Percentiles rank a stretch among this genome's conserved stretches.
phyloP scores from a whole-genome alignment of 2,888 invertebrate genomes.

The Opisthograptis luteolata region DNA sequence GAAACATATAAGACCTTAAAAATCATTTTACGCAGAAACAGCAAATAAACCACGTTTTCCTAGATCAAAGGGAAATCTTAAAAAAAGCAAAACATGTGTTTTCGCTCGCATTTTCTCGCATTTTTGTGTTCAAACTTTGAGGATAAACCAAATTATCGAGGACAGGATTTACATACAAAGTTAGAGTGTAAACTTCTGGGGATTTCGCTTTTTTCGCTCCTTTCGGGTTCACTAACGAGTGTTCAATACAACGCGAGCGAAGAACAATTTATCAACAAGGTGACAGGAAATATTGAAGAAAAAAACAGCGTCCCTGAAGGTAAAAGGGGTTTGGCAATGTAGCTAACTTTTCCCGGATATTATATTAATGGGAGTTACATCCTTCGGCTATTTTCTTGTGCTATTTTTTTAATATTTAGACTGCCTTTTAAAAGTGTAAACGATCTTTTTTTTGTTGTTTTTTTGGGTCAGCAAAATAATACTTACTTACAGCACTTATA shows the following conservation, averaged over 20 bases:
- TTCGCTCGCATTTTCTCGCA: constrained; percentile 11
- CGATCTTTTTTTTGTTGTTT: too few species aligned
- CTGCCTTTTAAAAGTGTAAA: too few species aligned
- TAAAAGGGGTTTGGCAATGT: constrained; percentile 22
- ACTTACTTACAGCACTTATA: too few species aligned
- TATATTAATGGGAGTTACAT: constrained; percentile 16
- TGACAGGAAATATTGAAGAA: constrained; percentile 30
- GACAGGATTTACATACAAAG: constrained; percentile 28
- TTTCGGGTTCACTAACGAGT: constrained; percentile 41
- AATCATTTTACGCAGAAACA: not conserved
- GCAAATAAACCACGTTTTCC: not conserved
- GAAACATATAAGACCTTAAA: not conserved
- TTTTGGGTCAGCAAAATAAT: too few species aligned
- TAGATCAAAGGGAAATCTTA: constrained; percentile 14
- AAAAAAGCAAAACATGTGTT: constrained; percentile 8
- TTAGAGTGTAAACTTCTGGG: constrained; percentile 33
- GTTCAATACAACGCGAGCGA: constrained; percentile 45
- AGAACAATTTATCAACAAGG: constrained; percentile 49
- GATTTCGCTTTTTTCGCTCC: constrained; percentile 25
- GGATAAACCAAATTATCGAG: constrained; percentile 29
- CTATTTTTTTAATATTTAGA: too few species aligned
- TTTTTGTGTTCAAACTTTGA: constrained; percentile 21
- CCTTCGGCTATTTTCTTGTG: constrained; percentile 3
- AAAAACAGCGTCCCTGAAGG: constrained; percentile 11
- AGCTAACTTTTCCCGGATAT: constrained; percentile 22